Conservation (phyloP, 2,797 vertebrate species). For the Coracias cyanogaster region DNA sequence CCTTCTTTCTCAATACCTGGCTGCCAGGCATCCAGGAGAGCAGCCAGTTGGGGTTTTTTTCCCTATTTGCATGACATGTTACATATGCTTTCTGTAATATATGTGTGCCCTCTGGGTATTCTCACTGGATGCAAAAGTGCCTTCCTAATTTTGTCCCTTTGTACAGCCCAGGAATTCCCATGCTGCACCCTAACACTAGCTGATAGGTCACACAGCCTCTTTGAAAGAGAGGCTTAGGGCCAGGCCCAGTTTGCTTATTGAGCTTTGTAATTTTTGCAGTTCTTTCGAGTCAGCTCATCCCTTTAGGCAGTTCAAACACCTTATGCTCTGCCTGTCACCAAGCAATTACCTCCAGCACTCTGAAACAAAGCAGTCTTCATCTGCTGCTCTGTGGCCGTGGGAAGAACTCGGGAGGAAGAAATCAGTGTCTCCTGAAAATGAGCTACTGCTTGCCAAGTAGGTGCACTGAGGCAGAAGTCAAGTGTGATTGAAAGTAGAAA, state of each 20-base stretch:
- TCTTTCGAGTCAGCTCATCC: conserved; percentile 3
- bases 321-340: conserved; percentile 33
- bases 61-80: not conserved
- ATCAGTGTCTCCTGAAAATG: not conserved
- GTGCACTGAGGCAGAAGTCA: not conserved
- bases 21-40: not conserved
- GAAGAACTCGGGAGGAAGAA: not conserved
- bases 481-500: not conserved
- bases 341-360: not conserved
- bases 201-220: not conserved
- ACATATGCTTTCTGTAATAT: not conserved
- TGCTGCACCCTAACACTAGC: not conserved
- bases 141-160: not conserved
- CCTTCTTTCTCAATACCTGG: not conserved
- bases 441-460: not conserved
- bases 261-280: conserved; percentile 10
- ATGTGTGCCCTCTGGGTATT: not conserved
- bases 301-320: conserved; percentile 2
- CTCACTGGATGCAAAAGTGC: not conserved
- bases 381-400: not conserved
- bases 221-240: not conserved
- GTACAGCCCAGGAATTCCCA: not conserved
- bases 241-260: not conserved
- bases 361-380: not conserved
- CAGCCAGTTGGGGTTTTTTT: not conserved